Evolutionary conservation across 2,888 invertebrate species (phyloP).

Genomic region (Dolichomitus sp.): DNA sequence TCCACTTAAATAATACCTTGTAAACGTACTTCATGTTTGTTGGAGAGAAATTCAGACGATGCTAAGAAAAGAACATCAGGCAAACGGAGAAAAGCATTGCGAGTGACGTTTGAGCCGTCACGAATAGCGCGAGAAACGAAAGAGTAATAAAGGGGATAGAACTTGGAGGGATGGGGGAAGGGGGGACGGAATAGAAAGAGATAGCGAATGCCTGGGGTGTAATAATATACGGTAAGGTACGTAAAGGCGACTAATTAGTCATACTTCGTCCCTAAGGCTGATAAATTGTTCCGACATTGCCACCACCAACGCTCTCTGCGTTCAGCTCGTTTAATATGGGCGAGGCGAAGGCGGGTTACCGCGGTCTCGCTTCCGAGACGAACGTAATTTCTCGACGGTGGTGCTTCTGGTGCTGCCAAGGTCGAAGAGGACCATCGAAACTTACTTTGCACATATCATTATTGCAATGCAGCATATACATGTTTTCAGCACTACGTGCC

Average conservation of each 20-base stretch:
- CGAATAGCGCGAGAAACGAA: constrained; percentile 14
- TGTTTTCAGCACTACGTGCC: background rate
- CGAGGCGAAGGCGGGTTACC: constrained; percentile 62
- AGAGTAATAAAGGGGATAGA: constrained; percentile 14
- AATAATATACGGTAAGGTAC: constrained; percentile 75
- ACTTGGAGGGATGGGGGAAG: background rate
- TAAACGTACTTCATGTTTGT: background rate
- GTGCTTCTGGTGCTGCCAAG: constrained; percentile 30
- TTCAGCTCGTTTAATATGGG: constrained; percentile 79
- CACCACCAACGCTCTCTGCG: constrained; percentile 64
- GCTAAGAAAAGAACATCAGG: background rate
- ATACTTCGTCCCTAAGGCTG: constrained; percentile 80
- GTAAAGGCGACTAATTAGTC: constrained; percentile 80
- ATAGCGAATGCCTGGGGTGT: constrained; percentile 63
- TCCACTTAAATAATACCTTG: constrained; percentile 12
- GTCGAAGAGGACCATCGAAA: constrained; percentile 53
- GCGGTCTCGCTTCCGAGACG: constrained; percentile 36
- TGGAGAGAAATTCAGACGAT: background rate
- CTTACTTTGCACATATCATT: constrained; percentile 12
- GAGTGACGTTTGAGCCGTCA: constrained; percentile 40
- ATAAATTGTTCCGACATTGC: constrained; percentile 80
- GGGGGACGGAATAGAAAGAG: constrained; percentile 26
- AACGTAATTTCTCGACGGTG: constrained; percentile 54
- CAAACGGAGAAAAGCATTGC: constrained; percentile 10
- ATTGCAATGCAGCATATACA: background rate